Evolutionary conservation across 2,797 vertebrate species (phyloP).

Genomic region (Gallinago stenura): DNA sequence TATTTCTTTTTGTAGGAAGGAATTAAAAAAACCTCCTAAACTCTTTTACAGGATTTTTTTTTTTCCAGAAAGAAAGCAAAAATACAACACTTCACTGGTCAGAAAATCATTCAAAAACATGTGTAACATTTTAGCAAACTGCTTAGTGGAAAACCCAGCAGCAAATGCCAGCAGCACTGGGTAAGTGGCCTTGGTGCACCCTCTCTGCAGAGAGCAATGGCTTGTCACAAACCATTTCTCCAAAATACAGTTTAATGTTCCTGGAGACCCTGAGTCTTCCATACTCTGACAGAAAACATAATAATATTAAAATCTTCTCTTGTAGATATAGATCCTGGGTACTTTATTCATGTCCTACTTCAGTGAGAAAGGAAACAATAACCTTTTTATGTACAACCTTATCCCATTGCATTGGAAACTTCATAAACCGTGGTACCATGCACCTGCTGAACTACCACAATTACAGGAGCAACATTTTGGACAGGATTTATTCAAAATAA

Average conservation of each 20-base stretch:
- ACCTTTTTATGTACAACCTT: not conserved
- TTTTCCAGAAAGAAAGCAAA: not conserved
- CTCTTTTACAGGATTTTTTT: not conserved
- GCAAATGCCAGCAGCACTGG: not conserved
- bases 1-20: not conserved
- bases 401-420: not conserved
- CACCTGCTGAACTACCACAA: not conserved
- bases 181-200: not conserved
- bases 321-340: not conserved
- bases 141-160: not conserved
- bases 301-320: not conserved
- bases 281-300: not conserved
- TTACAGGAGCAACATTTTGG: not conserved
- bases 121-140: not conserved
- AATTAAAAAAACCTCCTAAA: not conserved
- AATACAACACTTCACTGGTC: not conserved
- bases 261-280: not conserved
- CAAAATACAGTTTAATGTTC: not conserved
- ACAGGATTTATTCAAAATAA: not conserved
- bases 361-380: not conserved
- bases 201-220: not conserved
- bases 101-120: not conserved
- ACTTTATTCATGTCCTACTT: not conserved
- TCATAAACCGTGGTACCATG: not conserved
- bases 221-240: constrained; percentile 2